These are phyloP conservation scores for Parazoanthus swiftii DNA, from an alignment of 92 coral and sea anemone species.

Conservation along the genomic window DNA sequence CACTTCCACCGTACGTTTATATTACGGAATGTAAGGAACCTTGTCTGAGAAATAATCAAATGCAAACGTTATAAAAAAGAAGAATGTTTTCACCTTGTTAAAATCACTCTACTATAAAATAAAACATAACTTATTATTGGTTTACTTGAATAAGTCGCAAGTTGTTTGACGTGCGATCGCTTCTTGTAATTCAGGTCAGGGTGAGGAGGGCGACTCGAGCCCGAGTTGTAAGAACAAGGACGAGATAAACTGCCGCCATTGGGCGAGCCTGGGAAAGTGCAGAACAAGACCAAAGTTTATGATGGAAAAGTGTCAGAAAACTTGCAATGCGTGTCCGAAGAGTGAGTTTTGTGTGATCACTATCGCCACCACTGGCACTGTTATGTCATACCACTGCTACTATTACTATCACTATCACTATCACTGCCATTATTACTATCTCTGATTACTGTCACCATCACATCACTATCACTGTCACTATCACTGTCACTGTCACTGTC, in stretches of 20 bases:
- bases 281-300: conserved; percentile 58
- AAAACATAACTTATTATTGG: not conserved
- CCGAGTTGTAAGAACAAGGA: conserved; percentile 60
- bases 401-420: not conserved
- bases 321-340: conserved; percentile 85
- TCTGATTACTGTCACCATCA: not conserved
- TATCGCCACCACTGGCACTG: not conserved
- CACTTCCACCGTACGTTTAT: too few species aligned
- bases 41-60: too few species aligned
- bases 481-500: too few species aligned
- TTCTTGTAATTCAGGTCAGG: conserved; percentile 13
- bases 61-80: too few species aligned
- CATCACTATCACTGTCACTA: not conserved
- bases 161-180: not conserved
- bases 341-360: conserved; percentile 43
- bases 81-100: not conserved
- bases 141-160: too few species aligned
- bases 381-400: not conserved
- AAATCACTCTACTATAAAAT: not conserved
- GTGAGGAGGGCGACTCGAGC: conserved; percentile 26
- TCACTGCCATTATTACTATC: not conserved
- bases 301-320: conserved; percentile 71
- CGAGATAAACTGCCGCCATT: conserved; percentile 77
- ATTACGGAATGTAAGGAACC: too few species aligned
- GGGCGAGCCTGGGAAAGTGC: conserved; percentile 84